A percentile compares a stretch with the other conserved stretches of the same genome.
Conservation (phyloP, 2,113 vertebrate species). For the Emydura subglobosa region DNA sequence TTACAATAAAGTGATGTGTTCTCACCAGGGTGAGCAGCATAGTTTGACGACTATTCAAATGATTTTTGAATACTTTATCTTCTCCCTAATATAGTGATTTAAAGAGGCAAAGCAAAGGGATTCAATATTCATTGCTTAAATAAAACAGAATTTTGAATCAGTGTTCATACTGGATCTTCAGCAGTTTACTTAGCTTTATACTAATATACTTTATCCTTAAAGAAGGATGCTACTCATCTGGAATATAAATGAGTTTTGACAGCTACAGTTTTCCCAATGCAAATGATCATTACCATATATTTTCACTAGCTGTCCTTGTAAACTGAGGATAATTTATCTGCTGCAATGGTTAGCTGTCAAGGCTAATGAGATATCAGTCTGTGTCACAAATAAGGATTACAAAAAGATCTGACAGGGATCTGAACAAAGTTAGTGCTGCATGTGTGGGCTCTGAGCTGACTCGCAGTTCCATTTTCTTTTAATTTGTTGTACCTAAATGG, state of each 20-base stretch:
- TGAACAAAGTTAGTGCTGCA: not conserved
- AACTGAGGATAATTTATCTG: not conserved
- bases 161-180: not conserved
- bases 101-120: constrained; percentile 3
- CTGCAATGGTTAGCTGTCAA: not conserved
- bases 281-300: not conserved
- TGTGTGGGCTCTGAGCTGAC: fast-evolving
- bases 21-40: not conserved
- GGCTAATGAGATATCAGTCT: not conserved
- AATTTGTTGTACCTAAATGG: not conserved
- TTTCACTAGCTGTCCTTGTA: not conserved
- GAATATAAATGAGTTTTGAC: constrained; percentile 1
- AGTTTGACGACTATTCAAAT: constrained; percentile 11
- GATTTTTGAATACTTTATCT: not conserved
- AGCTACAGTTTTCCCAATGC: not conserved
- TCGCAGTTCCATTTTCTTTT: not conserved
- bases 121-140: constrained; percentile 8
- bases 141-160: constrained; percentile 15
- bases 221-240: not conserved
- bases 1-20: not conserved
- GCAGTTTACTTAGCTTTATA: not conserved
- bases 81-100: not conserved
- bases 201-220: not conserved
- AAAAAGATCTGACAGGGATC: not conserved
- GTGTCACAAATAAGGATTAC: not conserved